Evolutionary conservation across 92 coral and sea anemone species (phyloP).

Genomic region (Isaurus tuberculatus): DNA sequence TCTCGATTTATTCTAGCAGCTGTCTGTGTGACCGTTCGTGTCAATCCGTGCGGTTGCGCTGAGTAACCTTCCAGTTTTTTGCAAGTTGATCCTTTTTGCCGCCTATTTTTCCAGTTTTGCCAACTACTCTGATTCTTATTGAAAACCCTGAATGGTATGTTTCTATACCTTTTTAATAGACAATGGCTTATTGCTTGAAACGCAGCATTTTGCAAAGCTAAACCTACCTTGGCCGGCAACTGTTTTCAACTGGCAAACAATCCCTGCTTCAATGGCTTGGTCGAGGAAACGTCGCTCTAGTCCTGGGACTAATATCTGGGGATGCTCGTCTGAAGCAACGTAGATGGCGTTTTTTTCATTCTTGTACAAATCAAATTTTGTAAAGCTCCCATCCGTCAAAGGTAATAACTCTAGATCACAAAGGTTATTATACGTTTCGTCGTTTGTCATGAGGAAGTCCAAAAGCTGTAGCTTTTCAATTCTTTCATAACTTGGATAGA

Average conservation of each 20-base stretch:
- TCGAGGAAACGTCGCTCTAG: conserved; percentile 59
- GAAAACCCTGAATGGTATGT: too few species aligned
- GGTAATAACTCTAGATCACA: conserved; percentile 76
- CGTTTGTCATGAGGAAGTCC: conserved; percentile 62
- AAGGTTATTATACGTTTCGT: conserved; percentile 55
- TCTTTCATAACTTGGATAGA: conserved; percentile 7
- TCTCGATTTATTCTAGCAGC: too few species aligned
- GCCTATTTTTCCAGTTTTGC: too few species aligned
- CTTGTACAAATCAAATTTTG: conserved; percentile 52
- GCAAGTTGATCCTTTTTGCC: too few species aligned
- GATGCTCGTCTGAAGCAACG: conserved; percentile 65
- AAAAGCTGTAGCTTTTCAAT: conserved; percentile 69
- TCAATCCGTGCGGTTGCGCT: too few species aligned
- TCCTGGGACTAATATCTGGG: conserved; percentile 72
- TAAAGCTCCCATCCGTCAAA: conserved; percentile 58
- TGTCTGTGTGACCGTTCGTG: too few species aligned
- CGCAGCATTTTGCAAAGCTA: neutral
- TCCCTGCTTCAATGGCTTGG: conserved; percentile 48
- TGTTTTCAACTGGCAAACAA: conserved; percentile 37
- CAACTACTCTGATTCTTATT: too few species aligned
- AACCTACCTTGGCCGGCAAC: conserved; percentile 61
- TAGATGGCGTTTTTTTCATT: conserved; percentile 53
- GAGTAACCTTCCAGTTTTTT: too few species aligned
- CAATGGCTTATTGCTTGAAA: too few species aligned
- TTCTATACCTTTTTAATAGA: too few species aligned